phyloP scores from a whole-genome alignment of 2,113 vertebrate species.

The Chitala chitala region DNA sequence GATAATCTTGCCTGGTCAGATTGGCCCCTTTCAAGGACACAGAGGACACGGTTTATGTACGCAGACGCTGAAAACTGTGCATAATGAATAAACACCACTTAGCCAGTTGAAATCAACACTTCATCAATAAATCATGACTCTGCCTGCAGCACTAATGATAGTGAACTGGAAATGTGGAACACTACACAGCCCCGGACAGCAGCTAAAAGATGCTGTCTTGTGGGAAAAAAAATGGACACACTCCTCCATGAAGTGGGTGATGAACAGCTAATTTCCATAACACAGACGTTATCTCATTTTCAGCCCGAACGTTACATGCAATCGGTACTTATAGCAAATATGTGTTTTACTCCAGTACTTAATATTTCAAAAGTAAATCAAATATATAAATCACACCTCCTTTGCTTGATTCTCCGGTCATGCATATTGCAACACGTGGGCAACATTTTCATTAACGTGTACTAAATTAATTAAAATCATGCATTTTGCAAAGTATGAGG shows the following conservation, averaged over 20 bases:
- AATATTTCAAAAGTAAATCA: neutral
- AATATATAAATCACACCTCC: neutral
- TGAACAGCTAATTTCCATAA: neutral
- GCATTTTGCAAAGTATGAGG: too few relatives aligned
- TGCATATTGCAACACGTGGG: neutral
- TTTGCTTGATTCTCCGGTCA: neutral
- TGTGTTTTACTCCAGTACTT: neutral
- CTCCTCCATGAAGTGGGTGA: neutral
- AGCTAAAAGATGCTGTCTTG: neutral
- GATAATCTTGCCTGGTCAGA: neutral
- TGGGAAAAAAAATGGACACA: neutral
- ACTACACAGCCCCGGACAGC: neutral
- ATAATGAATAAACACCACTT: neutral
- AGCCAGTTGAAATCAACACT: neutral
- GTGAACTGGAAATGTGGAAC: neutral
- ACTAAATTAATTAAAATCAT: neutral
- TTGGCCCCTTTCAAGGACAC: neutral
- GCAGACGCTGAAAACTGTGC: neutral
- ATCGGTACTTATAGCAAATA: too few relatives aligned
- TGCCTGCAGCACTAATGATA: neutral
- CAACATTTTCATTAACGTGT: neutral
- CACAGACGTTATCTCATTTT: neutral
- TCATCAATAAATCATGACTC: slow-evolving; percentile 5
- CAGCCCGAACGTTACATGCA: too few relatives aligned
- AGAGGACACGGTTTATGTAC: neutral